Conservation (phyloP, 2,797 vertebrate species). For the Sebastes dallii region DNA sequence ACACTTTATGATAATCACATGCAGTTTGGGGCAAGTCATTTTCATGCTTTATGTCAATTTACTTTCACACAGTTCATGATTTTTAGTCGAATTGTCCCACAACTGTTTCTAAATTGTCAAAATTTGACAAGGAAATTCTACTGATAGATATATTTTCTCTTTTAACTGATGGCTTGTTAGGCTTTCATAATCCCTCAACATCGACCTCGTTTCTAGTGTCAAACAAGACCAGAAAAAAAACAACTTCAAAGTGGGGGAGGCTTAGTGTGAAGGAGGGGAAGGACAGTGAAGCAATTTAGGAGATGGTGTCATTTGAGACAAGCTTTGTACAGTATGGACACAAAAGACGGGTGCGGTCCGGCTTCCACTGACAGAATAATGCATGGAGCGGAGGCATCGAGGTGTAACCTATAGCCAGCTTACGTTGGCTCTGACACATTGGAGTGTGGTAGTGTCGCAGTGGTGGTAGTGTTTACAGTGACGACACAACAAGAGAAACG, state of each 20-base stretch:
- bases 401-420: slow-evolving; percentile 19
- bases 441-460: not conserved
- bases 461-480: not conserved
- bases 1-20: no score
- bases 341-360: slow-evolving; percentile 23
- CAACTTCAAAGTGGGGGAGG: not conserved
- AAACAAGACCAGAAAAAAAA: slow-evolving; percentile 11
- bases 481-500: not conserved
- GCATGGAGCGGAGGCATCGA: slow-evolving; percentile 27
- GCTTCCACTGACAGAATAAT: slow-evolving; percentile 65
- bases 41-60: no score
- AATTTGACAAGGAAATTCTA: not conserved
- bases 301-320: slow-evolving; percentile 71
- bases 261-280: not conserved
- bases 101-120: not conserved
- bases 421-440: not conserved
- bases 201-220: slow-evolving; percentile 10
- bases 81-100: not conserved
- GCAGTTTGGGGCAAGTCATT: no score
- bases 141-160: not conserved
- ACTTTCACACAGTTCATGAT: not conserved
- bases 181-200: not conserved
- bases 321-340: slow-evolving; percentile 38
- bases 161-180: not conserved
- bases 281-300: slow-evolving; percentile 44